A percentile compares a stretch with the other conserved stretches of the same genome.
phyloP scores from a whole-genome alignment of 1,140 invertebrate species.

The Drosophila bocki region DNA sequence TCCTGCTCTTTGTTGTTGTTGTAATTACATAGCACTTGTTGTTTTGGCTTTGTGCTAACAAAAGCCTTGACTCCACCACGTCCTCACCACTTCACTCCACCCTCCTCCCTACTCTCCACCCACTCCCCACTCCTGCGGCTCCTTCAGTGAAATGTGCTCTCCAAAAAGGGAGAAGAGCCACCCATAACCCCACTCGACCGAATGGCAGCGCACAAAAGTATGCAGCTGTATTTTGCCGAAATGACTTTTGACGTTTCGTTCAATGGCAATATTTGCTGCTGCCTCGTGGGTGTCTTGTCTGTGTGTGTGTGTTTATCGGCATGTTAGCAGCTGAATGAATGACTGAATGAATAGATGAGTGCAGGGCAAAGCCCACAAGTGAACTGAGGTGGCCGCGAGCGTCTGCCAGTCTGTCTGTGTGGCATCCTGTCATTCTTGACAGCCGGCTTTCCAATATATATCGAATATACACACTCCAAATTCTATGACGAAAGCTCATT shows the following conservation, averaged over 20 bases:
- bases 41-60: constrained; percentile 71
- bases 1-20: constrained; percentile 40
- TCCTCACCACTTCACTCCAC: background rate
- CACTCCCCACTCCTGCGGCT: background rate
- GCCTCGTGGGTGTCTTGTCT: background rate
- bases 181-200: constrained; percentile 76
- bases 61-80: constrained; percentile 44
- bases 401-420: constrained; percentile 9
- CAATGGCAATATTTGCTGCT: constrained; percentile 69
- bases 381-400: constrained; percentile 19
- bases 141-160: constrained; percentile 25
- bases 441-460: constrained; percentile 25
- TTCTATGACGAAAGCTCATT: constrained; percentile 43
- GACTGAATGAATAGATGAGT: constrained; percentile 23
- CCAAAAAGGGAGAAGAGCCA: constrained; percentile 52
- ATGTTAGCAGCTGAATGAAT: constrained; percentile 40
- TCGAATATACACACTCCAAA: constrained; percentile 37
- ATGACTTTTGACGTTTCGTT: constrained; percentile 70
- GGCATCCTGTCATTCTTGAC: constrained; percentile 6
- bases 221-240: constrained; percentile 71
- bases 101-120: background rate
- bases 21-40: constrained; percentile 74
- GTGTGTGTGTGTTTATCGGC: constrained; percentile 37
- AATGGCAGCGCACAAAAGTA: constrained; percentile 69
- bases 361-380: constrained; percentile 30